Conservation (phyloP, 2,888 invertebrate genomes). For the Pachymerium ferrugineum region DNA sequence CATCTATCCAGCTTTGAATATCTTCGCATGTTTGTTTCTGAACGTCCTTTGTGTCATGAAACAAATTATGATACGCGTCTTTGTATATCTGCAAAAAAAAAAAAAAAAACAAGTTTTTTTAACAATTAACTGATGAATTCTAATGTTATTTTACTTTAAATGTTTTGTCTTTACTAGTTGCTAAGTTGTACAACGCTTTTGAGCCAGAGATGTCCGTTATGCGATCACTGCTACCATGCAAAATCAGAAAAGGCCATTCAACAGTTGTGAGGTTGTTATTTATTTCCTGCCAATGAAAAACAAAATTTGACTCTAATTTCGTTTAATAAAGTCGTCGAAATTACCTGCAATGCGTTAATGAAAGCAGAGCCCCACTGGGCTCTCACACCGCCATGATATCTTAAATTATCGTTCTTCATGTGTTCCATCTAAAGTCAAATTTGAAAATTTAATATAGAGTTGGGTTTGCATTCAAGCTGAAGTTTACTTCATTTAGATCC, state of each 20-base stretch:
- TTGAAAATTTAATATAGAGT: slow-evolving; percentile 36
- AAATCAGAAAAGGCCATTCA: slow-evolving; percentile 33
- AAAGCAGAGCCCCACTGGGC: slow-evolving; percentile 45
- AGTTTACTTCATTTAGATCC: slow-evolving; percentile 38
- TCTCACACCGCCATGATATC: slow-evolving; percentile 46
- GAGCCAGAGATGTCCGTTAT: slow-evolving; percentile 33
- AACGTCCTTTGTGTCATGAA: background rate
- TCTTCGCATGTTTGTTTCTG: background rate
- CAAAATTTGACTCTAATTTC: background rate
- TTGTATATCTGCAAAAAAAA: background rate
- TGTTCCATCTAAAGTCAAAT: slow-evolving; percentile 42
- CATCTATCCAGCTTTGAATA: background rate
- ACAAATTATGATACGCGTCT: slow-evolving; percentile 20
- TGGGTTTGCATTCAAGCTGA: too few relatives aligned
- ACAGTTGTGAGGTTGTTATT: slow-evolving; percentile 31
- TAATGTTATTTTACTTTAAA: slow-evolving; percentile 28
- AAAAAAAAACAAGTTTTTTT: background rate
- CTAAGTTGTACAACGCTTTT: slow-evolving; percentile 5
- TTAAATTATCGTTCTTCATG: slow-evolving; percentile 46
- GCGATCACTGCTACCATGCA: slow-evolving; percentile 33
- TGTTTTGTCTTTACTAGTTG: slow-evolving; percentile 33
- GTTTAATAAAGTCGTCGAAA: background rate
- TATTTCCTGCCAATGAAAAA: slow-evolving; percentile 33
- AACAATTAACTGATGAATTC: background rate
- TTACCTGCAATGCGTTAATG: slow-evolving; percentile 40